A percentile compares a stretch with the other conserved stretches of the same genome.
These are phyloP conservation scores for Cirrhinus molitorella DNA, from an alignment of 2,797 vertebrate genomes.

Conservation along the genomic window DNA sequence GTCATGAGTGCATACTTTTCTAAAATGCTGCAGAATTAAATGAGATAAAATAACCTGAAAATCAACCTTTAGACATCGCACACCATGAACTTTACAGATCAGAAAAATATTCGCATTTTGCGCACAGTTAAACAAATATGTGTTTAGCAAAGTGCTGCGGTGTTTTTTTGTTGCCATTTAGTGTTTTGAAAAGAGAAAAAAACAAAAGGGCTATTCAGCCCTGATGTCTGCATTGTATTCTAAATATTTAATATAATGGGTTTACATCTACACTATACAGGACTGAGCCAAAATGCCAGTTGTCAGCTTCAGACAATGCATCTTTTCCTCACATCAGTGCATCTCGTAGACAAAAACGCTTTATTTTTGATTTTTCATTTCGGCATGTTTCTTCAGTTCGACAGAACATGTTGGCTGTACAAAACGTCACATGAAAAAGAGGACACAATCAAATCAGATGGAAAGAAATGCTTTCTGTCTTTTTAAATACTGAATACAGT, in stretches of 20 bases:
- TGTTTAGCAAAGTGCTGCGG: neutral
- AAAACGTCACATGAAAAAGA: conserved; percentile 59
- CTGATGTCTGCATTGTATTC: neutral
- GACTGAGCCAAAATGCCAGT: conserved; percentile 6
- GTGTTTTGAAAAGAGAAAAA: neutral
- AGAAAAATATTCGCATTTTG: neutral
- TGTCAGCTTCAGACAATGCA: conserved; percentile 3
- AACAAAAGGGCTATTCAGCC: neutral
- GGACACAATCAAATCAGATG: conserved; percentile 54
- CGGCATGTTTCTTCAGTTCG: conserved; percentile 49
- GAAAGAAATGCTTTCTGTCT: conserved; percentile 54
- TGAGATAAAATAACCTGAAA: neutral
- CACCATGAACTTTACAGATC: neutral
- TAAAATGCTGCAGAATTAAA: neutral
- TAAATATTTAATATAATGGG: conserved; percentile 17
- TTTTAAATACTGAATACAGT: conserved; percentile 59
- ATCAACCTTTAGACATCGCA: neutral
- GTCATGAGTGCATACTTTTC: neutral
- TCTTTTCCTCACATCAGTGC: conserved; percentile 14
- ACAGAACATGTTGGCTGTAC: conserved; percentile 61
- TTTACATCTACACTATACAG: conserved; percentile 16
- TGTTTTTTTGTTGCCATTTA: neutral
- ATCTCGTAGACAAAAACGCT: conserved; percentile 58
- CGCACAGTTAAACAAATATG: neutral
- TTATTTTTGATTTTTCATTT: conserved; percentile 53